Base-by-base conservation (phyloP, 2,888 invertebrate genomes). In the Polyploca ridens region DNA sequence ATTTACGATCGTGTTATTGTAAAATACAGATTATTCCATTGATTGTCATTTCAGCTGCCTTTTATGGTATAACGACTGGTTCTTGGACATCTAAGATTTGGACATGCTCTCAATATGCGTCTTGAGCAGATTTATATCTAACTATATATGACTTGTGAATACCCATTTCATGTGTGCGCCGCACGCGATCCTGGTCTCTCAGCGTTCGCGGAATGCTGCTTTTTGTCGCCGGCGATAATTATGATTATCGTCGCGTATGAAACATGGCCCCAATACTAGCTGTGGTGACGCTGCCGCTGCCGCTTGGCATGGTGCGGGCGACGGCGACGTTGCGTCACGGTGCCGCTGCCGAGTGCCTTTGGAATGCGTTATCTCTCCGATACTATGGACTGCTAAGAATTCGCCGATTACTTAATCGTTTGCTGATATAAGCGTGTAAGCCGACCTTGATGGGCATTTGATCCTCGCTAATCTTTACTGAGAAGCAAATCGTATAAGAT, bases 131-230 rank as follows among this genome's bases (percentile, higher is more conserved):
- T 54, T 54, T 54, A 54, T 54, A 19, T 54, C 19, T 54, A 10
- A 27, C 27, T 27, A 1, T n/a, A 11, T 41, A 44, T 61, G 19
- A 61, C 41, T 61, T 44, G 61, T 44, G 14, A 61, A 61, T 61
- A 44, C 19, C 70, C 72, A 67, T 75, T 66, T 66, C 64, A 63
- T 62, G 64, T 71, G 64, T 62, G 64, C 64, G 46, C 67, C 73
- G 85, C 89, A 89, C 88, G 88, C 89, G 86, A 88, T 88, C 79
- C 84, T 78, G 73, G 84, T 80, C 76, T 74, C 76, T 75, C 72
- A 73, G 68, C 76, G 74, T 68, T 70, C 74, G 73, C 71, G 87
- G 90, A 90, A 91, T 90, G 90, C 78, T 70, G 82, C 73, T 88
- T 90, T 89, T 90, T 89, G 83, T 85, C 72, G 69, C 70, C 72